phyloP scores from a whole-genome alignment of 2,797 vertebrate species.

The Clarias pachynema region DNA sequence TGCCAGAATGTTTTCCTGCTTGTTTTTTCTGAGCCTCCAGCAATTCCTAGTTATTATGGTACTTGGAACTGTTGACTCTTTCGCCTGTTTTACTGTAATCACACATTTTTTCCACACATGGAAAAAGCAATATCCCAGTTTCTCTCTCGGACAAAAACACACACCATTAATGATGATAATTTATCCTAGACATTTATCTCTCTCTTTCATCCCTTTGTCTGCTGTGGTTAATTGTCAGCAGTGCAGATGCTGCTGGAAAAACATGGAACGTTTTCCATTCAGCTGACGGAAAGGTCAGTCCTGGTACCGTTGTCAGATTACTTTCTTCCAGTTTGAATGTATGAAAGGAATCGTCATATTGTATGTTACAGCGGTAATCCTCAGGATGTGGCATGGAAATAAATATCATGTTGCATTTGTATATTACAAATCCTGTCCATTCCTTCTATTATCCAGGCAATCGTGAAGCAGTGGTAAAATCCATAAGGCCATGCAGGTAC shows the following conservation, averaged over 20 bases:
- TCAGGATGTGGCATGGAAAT: not conserved
- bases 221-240: not conserved
- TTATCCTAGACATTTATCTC: not conserved
- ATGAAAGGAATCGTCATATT: not conserved
- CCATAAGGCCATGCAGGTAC: not conserved
- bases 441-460: not conserved
- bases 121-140: conserved; percentile 16
- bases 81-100: not conserved
- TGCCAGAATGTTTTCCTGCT: not conserved
- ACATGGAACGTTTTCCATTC: not conserved
- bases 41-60: not conserved
- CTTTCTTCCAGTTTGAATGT: not conserved
- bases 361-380: not conserved
- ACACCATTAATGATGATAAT: not conserved
- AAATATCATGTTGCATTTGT: not conserved
- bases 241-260: conserved; percentile 17
- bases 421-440: not conserved
- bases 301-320: not conserved
- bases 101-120: not conserved
- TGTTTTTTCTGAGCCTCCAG: conserved; percentile 6
- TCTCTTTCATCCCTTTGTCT: conserved; percentile 13
- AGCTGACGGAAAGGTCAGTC: not conserved
- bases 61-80: not conserved
- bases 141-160: not conserved
- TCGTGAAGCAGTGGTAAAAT: not conserved